phyloP scores from a whole-genome alignment of 2,888 invertebrate species.

The Hydraecia micacea region DNA sequence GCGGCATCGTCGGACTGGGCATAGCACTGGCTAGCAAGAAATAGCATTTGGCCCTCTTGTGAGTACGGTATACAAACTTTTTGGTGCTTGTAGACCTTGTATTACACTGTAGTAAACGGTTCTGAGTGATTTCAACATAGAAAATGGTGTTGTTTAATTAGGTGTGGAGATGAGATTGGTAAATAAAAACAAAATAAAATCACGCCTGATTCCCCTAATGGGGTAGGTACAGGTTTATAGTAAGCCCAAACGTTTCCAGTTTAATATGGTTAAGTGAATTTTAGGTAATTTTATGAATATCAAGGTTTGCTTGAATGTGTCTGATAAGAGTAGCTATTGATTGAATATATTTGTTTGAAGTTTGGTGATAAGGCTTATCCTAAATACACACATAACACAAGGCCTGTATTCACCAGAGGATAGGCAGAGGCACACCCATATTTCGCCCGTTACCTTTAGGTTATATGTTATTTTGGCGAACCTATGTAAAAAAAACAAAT shows the following conservation, averaged over 20 bases:
- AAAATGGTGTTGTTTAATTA: background rate
- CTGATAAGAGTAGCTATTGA: conserved; percentile 21
- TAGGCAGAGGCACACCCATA: background rate
- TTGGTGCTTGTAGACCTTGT: conserved; percentile 17
- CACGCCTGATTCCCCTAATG: background rate
- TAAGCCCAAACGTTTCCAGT: background rate
- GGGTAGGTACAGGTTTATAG: no score
- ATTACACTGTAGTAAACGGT: background rate
- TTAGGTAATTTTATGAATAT: background rate
- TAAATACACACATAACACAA: background rate
- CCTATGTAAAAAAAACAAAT: background rate
- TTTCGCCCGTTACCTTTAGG: background rate
- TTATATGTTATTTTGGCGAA: background rate
- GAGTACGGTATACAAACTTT: conserved; percentile 69
- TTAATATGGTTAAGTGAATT: background rate
- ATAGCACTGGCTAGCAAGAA: conserved; percentile 93
- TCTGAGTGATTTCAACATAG: background rate
- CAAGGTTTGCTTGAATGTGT: background rate
- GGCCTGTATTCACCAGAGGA: no score
- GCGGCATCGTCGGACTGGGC: conserved; percentile 95
- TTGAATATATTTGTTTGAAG: conserved; percentile 11
- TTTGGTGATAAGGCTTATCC: conserved; percentile 7
- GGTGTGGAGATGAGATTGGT: conserved; percentile 31
- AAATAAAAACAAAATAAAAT: background rate
- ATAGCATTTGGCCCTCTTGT: conserved; percentile 85